These are phyloP conservation scores for Cephus spinipes DNA, from an alignment of 2,888 invertebrate genomes.

Conservation along the genomic window DNA sequence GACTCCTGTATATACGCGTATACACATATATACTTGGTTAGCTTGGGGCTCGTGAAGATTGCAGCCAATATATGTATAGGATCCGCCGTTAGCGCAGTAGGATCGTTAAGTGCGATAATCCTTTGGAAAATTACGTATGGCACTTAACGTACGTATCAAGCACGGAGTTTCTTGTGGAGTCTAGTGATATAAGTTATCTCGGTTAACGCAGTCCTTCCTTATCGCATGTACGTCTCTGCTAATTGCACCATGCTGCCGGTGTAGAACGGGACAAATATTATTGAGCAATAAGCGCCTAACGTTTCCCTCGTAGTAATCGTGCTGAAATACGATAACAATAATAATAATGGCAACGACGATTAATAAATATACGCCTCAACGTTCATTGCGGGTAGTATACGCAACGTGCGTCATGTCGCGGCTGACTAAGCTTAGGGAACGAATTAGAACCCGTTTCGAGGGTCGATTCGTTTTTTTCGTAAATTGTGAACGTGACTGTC, in stretches of 20 bases:
- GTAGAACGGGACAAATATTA: not conserved
- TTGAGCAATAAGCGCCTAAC: not conserved
- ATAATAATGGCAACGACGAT: not conserved
- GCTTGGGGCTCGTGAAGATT: not conserved
- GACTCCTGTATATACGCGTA: not conserved
- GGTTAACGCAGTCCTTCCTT: not conserved
- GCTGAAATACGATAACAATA: not conserved
- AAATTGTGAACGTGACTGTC: not conserved
- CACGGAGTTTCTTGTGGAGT: not conserved
- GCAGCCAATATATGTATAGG: not conserved
- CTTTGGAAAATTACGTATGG: not conserved
- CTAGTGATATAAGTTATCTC: not conserved
- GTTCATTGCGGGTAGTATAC: not conserved
- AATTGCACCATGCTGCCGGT: not conserved
- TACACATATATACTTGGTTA: not conserved
- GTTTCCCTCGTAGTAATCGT: not conserved
- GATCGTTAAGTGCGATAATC: not conserved
- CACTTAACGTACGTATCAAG: not conserved
- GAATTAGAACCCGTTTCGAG: not conserved
- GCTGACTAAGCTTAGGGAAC: not conserved
- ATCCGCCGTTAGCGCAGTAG: not conserved
- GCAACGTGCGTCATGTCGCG: not conserved
- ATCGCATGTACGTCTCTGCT: not conserved
- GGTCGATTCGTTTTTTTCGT: not conserved
- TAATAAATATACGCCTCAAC: not conserved